Conservation (phyloP, 2,113 vertebrate genomes). For the Sceloporus tristichus region DNA sequence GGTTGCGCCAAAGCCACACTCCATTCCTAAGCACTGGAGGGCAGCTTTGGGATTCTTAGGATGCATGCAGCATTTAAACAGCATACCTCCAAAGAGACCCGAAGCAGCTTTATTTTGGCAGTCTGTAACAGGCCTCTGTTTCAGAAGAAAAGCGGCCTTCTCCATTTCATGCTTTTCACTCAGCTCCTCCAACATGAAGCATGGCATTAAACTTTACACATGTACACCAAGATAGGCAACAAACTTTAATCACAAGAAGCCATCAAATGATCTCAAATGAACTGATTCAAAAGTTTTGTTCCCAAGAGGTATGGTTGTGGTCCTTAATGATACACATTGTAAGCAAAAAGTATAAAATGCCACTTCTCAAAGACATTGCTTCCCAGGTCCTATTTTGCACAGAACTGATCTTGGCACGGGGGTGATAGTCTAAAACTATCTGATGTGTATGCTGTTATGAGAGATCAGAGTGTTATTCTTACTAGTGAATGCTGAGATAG, state of each 20-base stretch:
- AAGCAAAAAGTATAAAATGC: background rate
- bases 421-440: background rate
- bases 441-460: conserved; percentile 58
- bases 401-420: background rate
- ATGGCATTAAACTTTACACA: conserved; percentile 8
- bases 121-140: too few relatives aligned
- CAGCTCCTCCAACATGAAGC: conserved; percentile 47
- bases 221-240: conserved; percentile 13
- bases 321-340: conserved; percentile 19
- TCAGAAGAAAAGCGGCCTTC: conserved; percentile 47
- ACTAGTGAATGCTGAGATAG: conserved; percentile 66
- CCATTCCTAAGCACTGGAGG: too few relatives aligned
- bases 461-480: conserved; percentile 56
- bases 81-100: too few relatives aligned
- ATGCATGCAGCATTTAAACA: too few relatives aligned
- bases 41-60: too few relatives aligned
- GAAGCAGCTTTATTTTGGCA: too few relatives aligned
- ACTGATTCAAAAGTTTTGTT: conserved; percentile 21
- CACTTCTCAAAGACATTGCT: conserved; percentile 8
- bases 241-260: conserved; percentile 40
- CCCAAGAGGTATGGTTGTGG: background rate
- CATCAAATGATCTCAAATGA: background rate
- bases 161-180: background rate
- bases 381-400: conserved; percentile 7
- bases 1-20: too few relatives aligned